Evolutionary conservation across 2,888 invertebrate genomes (phyloP).

Genomic region (Punctoribates punctum): DNA sequence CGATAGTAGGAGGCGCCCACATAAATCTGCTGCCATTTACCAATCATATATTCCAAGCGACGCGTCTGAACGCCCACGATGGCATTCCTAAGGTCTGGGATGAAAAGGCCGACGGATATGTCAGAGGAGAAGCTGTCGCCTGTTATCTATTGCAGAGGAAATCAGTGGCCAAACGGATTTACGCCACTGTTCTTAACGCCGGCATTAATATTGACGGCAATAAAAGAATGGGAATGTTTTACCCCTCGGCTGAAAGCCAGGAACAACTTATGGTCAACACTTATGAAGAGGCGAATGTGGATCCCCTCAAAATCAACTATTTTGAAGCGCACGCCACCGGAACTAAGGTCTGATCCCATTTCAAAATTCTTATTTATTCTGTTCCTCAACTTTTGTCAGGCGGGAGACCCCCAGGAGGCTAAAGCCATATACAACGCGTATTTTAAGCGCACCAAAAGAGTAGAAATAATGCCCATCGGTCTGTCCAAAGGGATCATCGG

Average conservation of each 20-base stretch:
- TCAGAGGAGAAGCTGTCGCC: slow-evolving; percentile 72
- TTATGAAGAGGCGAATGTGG: slow-evolving; percentile 77
- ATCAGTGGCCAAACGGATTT: slow-evolving; percentile 69
- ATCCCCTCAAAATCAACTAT: slow-evolving; percentile 77
- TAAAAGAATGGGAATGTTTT: slow-evolving; percentile 67
- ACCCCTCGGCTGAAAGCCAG: slow-evolving; percentile 64
- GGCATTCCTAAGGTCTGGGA: slow-evolving; percentile 87
- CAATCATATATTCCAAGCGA: slow-evolving; percentile 75
- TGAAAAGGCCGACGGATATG: slow-evolving; percentile 79
- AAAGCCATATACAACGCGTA: no score
- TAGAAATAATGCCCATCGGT: no score
- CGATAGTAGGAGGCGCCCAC: slow-evolving; percentile 62
- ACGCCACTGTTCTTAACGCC: slow-evolving; percentile 79
- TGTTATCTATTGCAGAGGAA: slow-evolving; percentile 69
- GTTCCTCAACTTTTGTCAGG: no score
- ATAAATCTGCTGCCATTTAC: slow-evolving; percentile 56
- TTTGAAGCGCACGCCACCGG: slow-evolving; percentile 98
- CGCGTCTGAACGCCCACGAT: slow-evolving; percentile 85
- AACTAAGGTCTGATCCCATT: slow-evolving; percentile 59
- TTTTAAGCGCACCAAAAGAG: no score
- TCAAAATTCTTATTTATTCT: no score
- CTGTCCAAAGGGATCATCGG: no score
- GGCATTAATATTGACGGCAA: slow-evolving; percentile 88
- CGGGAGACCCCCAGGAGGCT: no score
- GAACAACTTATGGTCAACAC: slow-evolving; percentile 65